These are phyloP conservation scores for Clamator glandarius DNA, from an alignment of 2,797 vertebrate genomes.

Conservation along the genomic window DNA sequence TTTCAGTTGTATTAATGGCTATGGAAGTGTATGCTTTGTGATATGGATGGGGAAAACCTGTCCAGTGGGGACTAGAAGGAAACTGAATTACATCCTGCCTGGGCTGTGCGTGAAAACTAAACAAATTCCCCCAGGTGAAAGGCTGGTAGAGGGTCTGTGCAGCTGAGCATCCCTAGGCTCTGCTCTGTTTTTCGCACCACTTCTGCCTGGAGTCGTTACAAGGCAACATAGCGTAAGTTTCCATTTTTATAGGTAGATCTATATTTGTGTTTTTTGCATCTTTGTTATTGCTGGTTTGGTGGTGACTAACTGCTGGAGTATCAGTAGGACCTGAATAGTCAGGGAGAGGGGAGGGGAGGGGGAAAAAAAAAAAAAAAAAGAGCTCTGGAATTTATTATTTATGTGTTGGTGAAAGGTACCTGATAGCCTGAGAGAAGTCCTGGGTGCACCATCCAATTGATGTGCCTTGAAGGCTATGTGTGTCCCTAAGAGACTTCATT, in stretches of 20 bases:
- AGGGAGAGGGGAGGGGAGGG: too few species aligned
- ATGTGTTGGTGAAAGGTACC: neutral
- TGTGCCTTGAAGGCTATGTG: neutral
- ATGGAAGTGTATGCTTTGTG: neutral
- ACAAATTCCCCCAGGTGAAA: neutral
- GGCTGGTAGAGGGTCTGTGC: neutral
- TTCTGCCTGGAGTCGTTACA: neutral
- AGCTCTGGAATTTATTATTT: neutral
- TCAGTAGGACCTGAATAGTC: neutral
- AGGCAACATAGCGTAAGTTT: neutral
- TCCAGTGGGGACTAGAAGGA: neutral
- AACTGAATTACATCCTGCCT: constrained; percentile 21
- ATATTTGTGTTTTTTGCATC: neutral
- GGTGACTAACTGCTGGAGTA: neutral
- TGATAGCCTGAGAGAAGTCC: neutral
- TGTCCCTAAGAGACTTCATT: neutral
- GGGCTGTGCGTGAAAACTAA: neutral
- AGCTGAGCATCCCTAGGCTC: neutral
- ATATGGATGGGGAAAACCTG: neutral
- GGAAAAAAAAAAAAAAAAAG: too few species aligned
- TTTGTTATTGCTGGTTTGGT: neutral
- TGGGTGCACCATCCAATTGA: neutral
- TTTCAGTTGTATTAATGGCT: neutral
- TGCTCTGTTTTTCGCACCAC: neutral
- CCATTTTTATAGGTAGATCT: neutral